Evolutionary conservation across 1,140 invertebrate genomes (phyloP).

Genomic region (Hestina assimilis): DNA sequence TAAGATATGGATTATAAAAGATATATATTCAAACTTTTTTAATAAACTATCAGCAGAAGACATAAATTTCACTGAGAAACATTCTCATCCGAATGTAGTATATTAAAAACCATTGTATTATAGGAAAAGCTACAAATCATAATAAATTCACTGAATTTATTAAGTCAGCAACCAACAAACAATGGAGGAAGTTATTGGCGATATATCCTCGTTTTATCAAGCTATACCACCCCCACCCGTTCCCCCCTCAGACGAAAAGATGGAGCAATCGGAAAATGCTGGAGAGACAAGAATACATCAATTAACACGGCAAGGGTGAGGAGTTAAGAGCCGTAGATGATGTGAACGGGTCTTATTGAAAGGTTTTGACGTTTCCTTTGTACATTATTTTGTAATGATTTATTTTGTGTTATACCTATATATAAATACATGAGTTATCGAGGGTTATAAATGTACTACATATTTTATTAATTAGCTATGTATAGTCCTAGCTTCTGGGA

Average conservation of each 20-base stretch:
- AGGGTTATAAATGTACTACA: no score
- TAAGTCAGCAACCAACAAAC: constrained; percentile 73
- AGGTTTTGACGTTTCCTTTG: constrained; percentile 9
- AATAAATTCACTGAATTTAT: constrained; percentile 74
- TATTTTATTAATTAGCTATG: no score
- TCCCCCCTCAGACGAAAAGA: constrained; percentile 43
- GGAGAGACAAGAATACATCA: constrained; percentile 56
- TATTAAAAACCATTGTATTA: background rate
- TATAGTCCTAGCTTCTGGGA: no score
- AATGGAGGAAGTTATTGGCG: constrained; percentile 74
- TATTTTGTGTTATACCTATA: background rate
- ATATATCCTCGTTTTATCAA: constrained; percentile 65
- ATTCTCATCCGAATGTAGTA: background rate
- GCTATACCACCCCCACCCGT: constrained; percentile 36
- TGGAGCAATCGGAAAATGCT: constrained; percentile 68
- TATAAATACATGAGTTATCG: no score
- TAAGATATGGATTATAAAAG: no score
- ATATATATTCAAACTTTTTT: no score
- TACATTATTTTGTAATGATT: background rate
- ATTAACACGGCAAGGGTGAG: constrained; percentile 41
- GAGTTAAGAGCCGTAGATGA: constrained; percentile 5
- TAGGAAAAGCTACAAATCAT: constrained; percentile 47
- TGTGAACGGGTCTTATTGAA: constrained; percentile 1
- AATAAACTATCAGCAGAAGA: no score
- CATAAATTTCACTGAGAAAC: background rate